Evolutionary conservation across 2,888 invertebrate genomes (phyloP), one percentile per base, ranked within the genome.

Genomic region (Leucophenga montana): DNA sequence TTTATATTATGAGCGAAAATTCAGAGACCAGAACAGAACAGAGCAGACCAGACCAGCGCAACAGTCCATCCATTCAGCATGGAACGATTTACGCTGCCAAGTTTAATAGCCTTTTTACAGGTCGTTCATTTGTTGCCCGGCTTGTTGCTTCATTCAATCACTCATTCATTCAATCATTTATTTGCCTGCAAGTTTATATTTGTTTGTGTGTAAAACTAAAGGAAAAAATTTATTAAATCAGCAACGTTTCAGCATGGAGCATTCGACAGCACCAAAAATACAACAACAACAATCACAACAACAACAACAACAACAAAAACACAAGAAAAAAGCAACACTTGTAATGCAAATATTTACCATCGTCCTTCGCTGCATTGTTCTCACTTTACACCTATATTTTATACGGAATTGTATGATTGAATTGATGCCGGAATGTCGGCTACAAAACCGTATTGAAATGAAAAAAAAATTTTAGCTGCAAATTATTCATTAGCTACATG

Each of bases 61-160:
- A 50, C 46, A 14, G 31, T 22, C 27, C 64, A 14, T 31, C 31
- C 27, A 16, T 46, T 33, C 67, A 22, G n/a, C 22, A 39, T 39
- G 39, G 39, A 62, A 22, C 62, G 44, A 16, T 22, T 46, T 14
- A 44, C 56, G 22, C 27, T 44, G 5, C 71, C 82, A 75, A 56
- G 79, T 80, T 82, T 82, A 82, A 82, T 82, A 80, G 82, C 79
- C 79, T 80, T 83, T 83, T 82, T 83, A 79, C 82, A 78, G 83
- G 82, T 82, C 82, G 82, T 82, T 83, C 82, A 14, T 66, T 53
- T 44, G 76, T 77, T 78, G 1, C 1, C 0, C 5, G 4, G 18
- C 22, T 20, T 56, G 56, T 22, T 22, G 22, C 56, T 53, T 16
- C 13, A 53, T 9, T 20, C 20, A 8, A 3, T 14, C 56, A 39